phyloP scores from a whole-genome alignment of 2,113 vertebrate species.

The Sinocyclocheilus maitianheensis region DNA sequence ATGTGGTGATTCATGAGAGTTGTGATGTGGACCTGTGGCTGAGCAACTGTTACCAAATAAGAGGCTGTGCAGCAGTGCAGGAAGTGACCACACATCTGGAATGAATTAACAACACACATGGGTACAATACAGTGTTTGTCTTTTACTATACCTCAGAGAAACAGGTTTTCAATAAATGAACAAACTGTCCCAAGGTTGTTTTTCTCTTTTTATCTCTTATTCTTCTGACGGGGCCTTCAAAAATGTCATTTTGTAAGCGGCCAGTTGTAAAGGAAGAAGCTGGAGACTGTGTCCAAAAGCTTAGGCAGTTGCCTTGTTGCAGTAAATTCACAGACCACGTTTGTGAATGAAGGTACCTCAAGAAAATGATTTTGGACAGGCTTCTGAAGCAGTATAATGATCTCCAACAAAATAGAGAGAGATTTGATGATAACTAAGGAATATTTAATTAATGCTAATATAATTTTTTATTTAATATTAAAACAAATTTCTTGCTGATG shows the following conservation, averaged over 20 bases:
- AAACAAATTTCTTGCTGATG: too few species aligned
- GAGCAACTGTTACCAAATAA: too few species aligned
- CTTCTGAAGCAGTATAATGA: neutral
- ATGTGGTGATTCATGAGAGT: too few species aligned
- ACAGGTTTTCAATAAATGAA: constrained; percentile 25
- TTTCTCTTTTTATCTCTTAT: constrained; percentile 9
- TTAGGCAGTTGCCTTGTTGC: neutral
- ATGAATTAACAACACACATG: constrained; percentile 50
- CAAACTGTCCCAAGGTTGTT: constrained; percentile 17
- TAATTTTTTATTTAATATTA: too few species aligned
- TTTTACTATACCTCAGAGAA: constrained; percentile 9
- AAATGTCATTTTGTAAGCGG: constrained; percentile 2
- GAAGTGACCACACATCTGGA: too few species aligned
- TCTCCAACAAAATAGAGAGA: neutral
- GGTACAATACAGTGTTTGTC: constrained; percentile 17
- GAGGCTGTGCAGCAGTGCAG: too few species aligned
- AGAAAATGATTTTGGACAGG: neutral
- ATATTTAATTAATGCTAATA: too few species aligned
- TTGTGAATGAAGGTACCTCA: neutral
- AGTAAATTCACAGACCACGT: neutral
- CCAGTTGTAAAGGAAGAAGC: neutral
- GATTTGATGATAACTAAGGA: too few species aligned
- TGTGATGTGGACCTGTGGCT: too few species aligned
- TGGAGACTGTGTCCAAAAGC: neutral
- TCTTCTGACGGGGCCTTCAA: constrained; percentile 6